These are phyloP conservation scores for Philereme transversata DNA, from an alignment of 2,888 invertebrate genomes.

Conservation along the genomic window DNA sequence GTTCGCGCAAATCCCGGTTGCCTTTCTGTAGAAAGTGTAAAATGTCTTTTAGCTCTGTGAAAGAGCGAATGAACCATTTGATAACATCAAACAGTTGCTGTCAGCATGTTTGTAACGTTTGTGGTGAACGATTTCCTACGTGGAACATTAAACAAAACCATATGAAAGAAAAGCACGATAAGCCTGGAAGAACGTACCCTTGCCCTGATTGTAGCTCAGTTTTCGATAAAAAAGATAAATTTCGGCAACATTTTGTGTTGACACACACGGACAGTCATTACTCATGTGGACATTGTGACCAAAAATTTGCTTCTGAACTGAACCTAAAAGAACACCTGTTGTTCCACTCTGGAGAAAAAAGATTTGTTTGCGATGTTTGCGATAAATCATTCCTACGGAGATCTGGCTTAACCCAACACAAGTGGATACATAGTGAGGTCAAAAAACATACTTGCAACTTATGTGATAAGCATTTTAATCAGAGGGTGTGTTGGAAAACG, in stretches of 20 bases:
- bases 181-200: constrained; percentile 38
- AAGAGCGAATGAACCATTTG: constrained; percentile 48
- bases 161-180: constrained; percentile 44
- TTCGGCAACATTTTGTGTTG: constrained; percentile 49
- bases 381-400: constrained; percentile 53
- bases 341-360: constrained; percentile 51
- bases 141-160: constrained; percentile 49
- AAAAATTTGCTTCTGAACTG: constrained; percentile 51
- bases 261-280: constrained; percentile 49
- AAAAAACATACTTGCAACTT: constrained; percentile 51
- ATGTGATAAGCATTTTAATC: constrained; percentile 55
- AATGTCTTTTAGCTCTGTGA: constrained; percentile 44
- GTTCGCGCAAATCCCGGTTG: constrained; percentile 39
- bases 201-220: constrained; percentile 54
- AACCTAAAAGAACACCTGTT: constrained; percentile 44
- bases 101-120: constrained; percentile 48
- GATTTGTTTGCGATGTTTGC: constrained; percentile 49
- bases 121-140: constrained; percentile 49
- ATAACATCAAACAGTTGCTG: constrained; percentile 47
- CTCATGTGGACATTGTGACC: constrained; percentile 49
- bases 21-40: constrained; percentile 51
- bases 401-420: constrained; percentile 50
- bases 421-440: constrained; percentile 56
- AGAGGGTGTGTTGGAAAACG: constrained; percentile 55
- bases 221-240: constrained; percentile 41